Evolutionary conservation across 1,140 invertebrate genomes (phyloP).

Genomic region (Temnothorax curvispinosus): DNA sequence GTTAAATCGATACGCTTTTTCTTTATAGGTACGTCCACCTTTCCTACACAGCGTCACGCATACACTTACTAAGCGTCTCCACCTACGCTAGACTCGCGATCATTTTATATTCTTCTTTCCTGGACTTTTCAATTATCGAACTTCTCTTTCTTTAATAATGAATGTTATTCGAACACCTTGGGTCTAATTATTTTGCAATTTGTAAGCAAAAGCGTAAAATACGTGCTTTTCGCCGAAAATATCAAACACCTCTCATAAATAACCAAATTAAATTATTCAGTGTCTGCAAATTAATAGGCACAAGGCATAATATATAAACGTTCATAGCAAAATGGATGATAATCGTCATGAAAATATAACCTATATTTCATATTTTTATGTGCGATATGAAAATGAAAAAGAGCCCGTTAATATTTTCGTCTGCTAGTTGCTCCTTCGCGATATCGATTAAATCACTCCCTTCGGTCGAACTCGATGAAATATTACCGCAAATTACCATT

Average conservation of each 20-base stretch:
- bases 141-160: constrained; percentile 1
- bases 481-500: not conserved
- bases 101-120: not conserved
- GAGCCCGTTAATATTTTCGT: not conserved
- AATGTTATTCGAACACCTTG: not conserved
- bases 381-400: not conserved
- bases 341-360: not conserved
- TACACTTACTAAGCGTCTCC: not conserved
- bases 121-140: constrained; percentile 47
- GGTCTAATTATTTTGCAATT: not conserved
- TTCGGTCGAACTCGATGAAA: constrained; percentile 16
- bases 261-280: not conserved
- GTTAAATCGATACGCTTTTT: constrained; percentile 46
- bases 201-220: not conserved
- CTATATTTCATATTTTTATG: not conserved
- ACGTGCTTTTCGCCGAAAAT: not conserved
- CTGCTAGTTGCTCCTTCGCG: not conserved
- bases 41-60: not conserved
- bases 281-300: not conserved
- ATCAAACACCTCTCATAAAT: not conserved
- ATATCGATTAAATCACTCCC: constrained; percentile 3
- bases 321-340: not conserved
- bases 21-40: constrained; percentile 31
- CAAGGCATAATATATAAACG: not conserved
- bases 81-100: constrained; percentile 3